Evolutionary conservation across 2,113 vertebrate species (phyloP).

Genomic region (Guaruba guarouba): DNA sequence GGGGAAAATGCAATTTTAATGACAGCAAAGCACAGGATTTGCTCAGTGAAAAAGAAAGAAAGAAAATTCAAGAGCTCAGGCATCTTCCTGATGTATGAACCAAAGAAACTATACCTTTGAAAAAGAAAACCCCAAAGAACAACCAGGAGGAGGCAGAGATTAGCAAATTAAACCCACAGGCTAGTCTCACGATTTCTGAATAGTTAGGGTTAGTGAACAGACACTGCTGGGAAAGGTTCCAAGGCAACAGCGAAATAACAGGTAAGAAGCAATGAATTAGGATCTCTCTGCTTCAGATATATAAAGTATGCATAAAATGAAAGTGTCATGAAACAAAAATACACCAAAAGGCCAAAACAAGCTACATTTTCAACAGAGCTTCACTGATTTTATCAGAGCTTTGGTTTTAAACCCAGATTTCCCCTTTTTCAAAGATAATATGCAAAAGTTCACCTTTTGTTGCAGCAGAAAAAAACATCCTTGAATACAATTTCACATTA

Average conservation of each 20-base stretch:
- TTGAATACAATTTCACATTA: background rate
- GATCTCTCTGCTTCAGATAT: background rate
- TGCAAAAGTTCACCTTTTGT: background rate
- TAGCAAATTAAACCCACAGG: background rate
- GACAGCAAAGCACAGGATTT: background rate
- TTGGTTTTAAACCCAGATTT: background rate
- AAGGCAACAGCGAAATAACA: background rate
- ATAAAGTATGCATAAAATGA: background rate
- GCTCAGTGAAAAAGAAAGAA: background rate
- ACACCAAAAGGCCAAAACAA: background rate
- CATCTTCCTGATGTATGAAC: background rate
- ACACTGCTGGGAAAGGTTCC: background rate
- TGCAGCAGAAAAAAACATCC: background rate
- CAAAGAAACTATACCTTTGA: background rate
- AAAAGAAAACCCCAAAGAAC: background rate
- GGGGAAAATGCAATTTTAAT: slow-evolving; percentile 8
- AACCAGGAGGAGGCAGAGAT: background rate
- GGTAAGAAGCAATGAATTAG: background rate
- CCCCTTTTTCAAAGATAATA: background rate
- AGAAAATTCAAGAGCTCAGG: background rate
- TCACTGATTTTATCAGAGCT: background rate
- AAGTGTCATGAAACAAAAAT: background rate
- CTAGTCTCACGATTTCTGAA: background rate
- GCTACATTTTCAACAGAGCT: background rate
- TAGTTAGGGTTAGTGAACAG: background rate